Evolutionary conservation across 2,797 vertebrate species (phyloP).

Genomic region (Mormyrops boulengeri): DNA sequence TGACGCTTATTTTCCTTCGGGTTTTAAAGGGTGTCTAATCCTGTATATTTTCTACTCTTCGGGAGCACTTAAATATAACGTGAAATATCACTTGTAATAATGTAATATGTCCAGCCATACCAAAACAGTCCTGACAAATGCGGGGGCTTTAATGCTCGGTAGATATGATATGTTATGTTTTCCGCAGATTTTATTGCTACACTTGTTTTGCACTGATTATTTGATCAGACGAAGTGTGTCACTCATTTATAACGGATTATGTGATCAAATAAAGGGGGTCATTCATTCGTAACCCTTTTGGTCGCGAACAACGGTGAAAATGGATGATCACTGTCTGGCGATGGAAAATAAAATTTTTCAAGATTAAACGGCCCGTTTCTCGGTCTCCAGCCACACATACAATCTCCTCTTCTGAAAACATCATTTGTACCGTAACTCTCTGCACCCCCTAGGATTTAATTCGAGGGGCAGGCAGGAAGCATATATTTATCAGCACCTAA

Average conservation of each 20-base stretch:
- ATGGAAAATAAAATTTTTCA: conserved; percentile 58
- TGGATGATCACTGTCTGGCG: conserved; percentile 51
- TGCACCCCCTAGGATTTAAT: neutral
- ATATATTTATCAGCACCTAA: neutral
- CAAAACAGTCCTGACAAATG: neutral
- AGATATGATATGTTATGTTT: conserved; percentile 5
- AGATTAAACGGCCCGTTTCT: conserved; percentile 49
- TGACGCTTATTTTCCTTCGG: neutral
- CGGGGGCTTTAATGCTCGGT: neutral
- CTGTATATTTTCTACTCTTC: neutral
- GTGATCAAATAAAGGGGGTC: conserved; percentile 12
- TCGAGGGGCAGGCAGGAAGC: neutral
- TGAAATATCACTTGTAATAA: neutral
- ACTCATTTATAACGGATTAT: conserved; percentile 13
- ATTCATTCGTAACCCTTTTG: conserved; percentile 46
- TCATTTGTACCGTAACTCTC: conserved; percentile 24
- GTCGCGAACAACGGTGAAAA: conserved; percentile 58
- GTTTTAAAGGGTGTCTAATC: neutral
- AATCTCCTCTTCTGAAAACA: conserved; percentile 58
- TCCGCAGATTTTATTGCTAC: conserved; percentile 59
- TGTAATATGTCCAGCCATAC: neutral
- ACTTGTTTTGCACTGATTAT: conserved; percentile 61
- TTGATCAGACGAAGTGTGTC: conserved; percentile 26
- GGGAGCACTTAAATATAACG: neutral
- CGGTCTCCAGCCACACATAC: conserved; percentile 58